phyloP scores from a whole-genome alignment of 2,113 vertebrate species.

The Haliaeetus leucogaster region DNA sequence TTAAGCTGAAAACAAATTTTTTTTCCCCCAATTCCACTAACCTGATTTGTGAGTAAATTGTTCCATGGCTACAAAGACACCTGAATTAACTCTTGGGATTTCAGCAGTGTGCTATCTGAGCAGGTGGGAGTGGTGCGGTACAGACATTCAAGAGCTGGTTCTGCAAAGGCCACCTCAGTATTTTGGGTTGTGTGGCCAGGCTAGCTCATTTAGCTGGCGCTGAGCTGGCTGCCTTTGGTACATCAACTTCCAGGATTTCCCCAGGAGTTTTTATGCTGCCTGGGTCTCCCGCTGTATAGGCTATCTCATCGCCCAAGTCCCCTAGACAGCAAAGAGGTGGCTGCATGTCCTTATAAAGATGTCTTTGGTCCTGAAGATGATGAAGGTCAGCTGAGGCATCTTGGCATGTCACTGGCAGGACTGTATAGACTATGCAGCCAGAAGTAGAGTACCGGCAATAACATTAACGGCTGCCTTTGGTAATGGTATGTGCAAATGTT shows the following conservation, averaged over 20 bases:
- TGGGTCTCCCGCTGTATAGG: background rate
- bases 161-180: background rate
- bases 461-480: background rate
- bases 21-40: background rate
- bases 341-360: background rate
- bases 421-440: background rate
- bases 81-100: background rate
- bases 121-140: background rate
- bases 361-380: background rate
- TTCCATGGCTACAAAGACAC: background rate
- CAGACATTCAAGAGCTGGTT: background rate
- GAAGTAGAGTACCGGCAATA: background rate
- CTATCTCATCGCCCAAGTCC: background rate
- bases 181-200: background rate
- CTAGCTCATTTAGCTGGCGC: background rate
- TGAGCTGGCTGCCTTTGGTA: background rate
- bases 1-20: background rate
- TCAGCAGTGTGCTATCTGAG: background rate
- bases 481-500: background rate
- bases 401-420: background rate
- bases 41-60: background rate
- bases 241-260: background rate
- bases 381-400: background rate
- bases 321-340: background rate
- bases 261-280: background rate